Conservation (phyloP, 2,797 vertebrate genomes). For the Ficedula albicollis region DNA sequence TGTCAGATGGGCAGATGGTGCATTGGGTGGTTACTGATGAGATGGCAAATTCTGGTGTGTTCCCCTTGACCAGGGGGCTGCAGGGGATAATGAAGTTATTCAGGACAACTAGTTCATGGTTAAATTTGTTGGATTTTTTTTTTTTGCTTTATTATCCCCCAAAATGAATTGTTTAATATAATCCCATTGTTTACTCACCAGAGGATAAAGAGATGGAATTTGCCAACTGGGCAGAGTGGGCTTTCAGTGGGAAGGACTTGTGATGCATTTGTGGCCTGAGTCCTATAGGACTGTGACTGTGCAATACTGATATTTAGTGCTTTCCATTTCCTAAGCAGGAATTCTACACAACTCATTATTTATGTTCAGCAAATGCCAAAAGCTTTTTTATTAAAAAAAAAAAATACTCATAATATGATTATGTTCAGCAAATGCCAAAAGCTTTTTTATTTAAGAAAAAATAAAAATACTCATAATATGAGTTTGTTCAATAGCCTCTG, state of each 20-base stretch:
- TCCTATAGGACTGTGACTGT: neutral
- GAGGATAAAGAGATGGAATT: neutral
- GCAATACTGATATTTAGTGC: neutral
- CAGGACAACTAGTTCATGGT: neutral
- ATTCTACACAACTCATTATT: neutral
- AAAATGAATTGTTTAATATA: neutral
- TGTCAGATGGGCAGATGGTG: neutral
- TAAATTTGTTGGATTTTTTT: neutral
- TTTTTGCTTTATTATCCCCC: neutral
- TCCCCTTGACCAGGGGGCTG: neutral
- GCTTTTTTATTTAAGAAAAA: neutral
- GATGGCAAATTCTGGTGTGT: fast-evolving
- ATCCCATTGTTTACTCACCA: neutral
- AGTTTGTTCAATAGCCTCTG: neutral
- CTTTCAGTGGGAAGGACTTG: neutral
- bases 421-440: neutral
- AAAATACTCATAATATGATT: neutral
- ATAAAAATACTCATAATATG: neutral
- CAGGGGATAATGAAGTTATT: neutral
- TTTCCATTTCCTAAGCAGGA: neutral
- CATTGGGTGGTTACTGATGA: fast-evolving
- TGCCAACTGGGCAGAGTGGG: neutral
- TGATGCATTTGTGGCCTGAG: neutral
- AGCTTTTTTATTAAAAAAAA: neutral
- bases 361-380: neutral